These are phyloP conservation scores for Hirudo medicinalis DNA, from an alignment of 1,140 invertebrate species.

Conservation along the genomic window DNA sequence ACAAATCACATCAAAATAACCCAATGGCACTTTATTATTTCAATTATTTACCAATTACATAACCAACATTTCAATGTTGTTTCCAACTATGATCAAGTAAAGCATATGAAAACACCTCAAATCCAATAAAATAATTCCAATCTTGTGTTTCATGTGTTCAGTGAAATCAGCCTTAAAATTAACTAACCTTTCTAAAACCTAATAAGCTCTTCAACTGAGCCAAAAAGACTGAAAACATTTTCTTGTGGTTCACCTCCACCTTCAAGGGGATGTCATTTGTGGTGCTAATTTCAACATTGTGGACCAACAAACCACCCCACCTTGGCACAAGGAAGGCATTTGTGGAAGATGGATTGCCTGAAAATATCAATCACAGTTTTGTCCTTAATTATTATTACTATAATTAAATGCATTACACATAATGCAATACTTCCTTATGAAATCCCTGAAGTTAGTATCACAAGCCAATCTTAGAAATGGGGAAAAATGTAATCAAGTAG, in stretches of 20 bases:
- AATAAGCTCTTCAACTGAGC: constrained; percentile 63
- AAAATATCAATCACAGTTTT: background rate
- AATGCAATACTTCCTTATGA: too few species aligned
- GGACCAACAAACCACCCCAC: constrained; percentile 62
- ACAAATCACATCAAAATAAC: too few species aligned
- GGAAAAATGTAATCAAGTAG: too few species aligned
- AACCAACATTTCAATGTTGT: too few species aligned
- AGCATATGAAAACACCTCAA: constrained; percentile 4
- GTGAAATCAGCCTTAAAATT: background rate
- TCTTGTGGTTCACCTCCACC: constrained; percentile 44
- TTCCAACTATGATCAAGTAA: too few species aligned
- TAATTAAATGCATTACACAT: too few species aligned
- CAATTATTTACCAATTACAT: too few species aligned
- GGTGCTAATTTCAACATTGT: constrained; percentile 35
- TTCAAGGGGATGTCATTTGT: constrained; percentile 48
- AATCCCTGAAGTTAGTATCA: too few species aligned
- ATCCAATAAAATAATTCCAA: background rate
- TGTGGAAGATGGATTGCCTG: constrained; percentile 29
- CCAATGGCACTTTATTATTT: too few species aligned
- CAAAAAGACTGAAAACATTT: constrained; percentile 62
- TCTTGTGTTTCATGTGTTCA: background rate
- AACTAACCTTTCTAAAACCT: constrained; percentile 46
- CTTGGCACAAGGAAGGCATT: constrained; percentile 72
- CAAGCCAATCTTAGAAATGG: too few species aligned
- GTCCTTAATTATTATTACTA: too few species aligned